phyloP scores from a whole-genome alignment of 1,140 invertebrate genomes.

The Bombus breviceps region DNA sequence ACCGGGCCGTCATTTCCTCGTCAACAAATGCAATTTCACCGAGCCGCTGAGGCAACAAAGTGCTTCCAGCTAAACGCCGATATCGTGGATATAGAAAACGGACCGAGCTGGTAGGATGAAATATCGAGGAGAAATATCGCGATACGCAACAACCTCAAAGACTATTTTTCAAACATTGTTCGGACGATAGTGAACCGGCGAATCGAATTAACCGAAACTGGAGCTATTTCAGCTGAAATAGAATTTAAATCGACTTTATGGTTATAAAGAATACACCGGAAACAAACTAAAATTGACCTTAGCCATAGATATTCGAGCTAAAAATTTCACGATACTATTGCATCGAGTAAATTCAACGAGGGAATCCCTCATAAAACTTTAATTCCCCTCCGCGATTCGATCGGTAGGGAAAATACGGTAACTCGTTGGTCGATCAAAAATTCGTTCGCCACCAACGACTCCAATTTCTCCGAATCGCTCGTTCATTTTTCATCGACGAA shows the following conservation, averaged over 20 bases:
- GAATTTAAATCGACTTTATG: neutral
- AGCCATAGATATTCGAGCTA: neutral
- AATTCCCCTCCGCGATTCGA: neutral
- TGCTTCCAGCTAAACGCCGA: no score
- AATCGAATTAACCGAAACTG: no score
- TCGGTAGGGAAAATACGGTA: neutral
- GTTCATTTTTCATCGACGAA: neutral
- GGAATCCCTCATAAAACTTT: neutral
- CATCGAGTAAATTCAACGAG: neutral
- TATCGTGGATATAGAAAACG: no score
- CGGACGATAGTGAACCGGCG: neutral
- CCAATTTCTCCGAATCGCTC: neutral
- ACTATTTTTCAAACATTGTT: neutral
- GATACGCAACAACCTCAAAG: neutral
- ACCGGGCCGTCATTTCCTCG: slow-evolving; percentile 17
- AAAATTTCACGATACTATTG: neutral
- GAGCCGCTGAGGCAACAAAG: neutral
- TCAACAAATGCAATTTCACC: slow-evolving; percentile 2
- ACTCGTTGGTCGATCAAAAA: neutral
- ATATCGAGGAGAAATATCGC: neutral
- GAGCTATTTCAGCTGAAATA: neutral
- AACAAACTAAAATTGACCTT: neutral
- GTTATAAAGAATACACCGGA: neutral
- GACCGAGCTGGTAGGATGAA: no score
- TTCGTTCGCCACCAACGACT: neutral